Evolutionary conservation across 2,888 invertebrate species (phyloP).

Genomic region (Cephus sareptanus): DNA sequence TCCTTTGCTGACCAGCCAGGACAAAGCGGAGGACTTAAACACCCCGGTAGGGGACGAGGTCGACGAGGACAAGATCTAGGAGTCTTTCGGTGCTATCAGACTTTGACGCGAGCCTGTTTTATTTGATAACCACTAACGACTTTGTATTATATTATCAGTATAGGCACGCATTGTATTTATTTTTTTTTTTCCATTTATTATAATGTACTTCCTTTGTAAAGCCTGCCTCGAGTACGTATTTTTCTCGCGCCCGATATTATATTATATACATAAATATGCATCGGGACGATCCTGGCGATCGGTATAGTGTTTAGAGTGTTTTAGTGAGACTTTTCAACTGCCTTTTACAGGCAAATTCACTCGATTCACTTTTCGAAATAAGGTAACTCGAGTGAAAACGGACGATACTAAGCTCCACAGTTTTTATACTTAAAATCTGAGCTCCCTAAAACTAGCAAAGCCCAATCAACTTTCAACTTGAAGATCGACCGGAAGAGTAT

Average conservation of each 20-base stretch:
- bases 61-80: slow-evolving; percentile 14
- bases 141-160: slow-evolving; percentile 59
- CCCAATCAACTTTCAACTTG: background rate
- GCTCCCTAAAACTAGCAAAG: background rate
- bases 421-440: background rate
- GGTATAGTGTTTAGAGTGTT: slow-evolving; percentile 9
- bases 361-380: background rate
- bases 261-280: background rate
- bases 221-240: slow-evolving; percentile 27
- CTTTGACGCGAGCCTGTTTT: slow-evolving; percentile 8
- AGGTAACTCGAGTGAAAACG: background rate
- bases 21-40: slow-evolving; percentile 40
- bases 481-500: background rate
- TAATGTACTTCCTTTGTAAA: slow-evolving; percentile 52
- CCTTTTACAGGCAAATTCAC: slow-evolving; percentile 2
- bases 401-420: background rate
- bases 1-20: slow-evolving; percentile 15
- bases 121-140: slow-evolving; percentile 36
- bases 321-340: slow-evolving; percentile 6
- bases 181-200: slow-evolving; percentile 59
- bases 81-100: background rate
- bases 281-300: background rate
- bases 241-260: background rate
- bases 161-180: slow-evolving; percentile 60
- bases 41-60: slow-evolving; percentile 29